Evolutionary conservation across 1,140 invertebrate genomes (phyloP).

Genomic region (Achatina immaculata): DNA sequence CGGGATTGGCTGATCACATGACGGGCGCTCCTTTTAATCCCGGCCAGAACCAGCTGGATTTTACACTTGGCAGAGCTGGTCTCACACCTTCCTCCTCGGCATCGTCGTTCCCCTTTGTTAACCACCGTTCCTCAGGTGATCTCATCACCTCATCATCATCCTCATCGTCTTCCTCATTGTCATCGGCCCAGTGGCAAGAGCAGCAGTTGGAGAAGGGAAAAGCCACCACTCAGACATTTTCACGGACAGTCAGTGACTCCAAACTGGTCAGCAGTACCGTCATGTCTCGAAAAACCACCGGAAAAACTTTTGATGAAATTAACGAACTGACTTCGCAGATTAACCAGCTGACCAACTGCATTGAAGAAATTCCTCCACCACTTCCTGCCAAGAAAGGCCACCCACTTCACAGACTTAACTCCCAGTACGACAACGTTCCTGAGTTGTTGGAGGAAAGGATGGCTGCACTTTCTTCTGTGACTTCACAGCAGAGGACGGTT

Average conservation of each 20-base stretch:
- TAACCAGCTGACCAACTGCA: constrained; percentile 62
- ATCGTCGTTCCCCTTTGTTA: constrained; percentile 21
- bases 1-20: neutral
- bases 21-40: neutral
- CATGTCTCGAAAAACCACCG: neutral
- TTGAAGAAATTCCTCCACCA: constrained; percentile 74
- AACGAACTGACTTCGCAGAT: constrained; percentile 65
- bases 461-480: constrained; percentile 33
- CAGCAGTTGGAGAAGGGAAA: constrained; percentile 20
- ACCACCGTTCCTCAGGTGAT: constrained; percentile 19
- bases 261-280: constrained; percentile 29
- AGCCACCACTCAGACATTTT: constrained; percentile 27
- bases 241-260: constrained; percentile 30
- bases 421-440: constrained; percentile 80
- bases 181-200: neutral
- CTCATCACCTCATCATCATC: constrained; percentile 18
- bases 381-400: constrained; percentile 82
- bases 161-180: constrained; percentile 18
- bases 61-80: neutral
- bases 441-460: constrained; percentile 40
- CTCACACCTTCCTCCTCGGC: neutral
- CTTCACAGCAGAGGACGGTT: constrained; percentile 67
- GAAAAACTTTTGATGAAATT: constrained; percentile 58
- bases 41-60: neutral
- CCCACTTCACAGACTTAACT: constrained; percentile 75